Conservation (phyloP, 2,113 vertebrate genomes). For the Paradisaea rubra region DNA sequence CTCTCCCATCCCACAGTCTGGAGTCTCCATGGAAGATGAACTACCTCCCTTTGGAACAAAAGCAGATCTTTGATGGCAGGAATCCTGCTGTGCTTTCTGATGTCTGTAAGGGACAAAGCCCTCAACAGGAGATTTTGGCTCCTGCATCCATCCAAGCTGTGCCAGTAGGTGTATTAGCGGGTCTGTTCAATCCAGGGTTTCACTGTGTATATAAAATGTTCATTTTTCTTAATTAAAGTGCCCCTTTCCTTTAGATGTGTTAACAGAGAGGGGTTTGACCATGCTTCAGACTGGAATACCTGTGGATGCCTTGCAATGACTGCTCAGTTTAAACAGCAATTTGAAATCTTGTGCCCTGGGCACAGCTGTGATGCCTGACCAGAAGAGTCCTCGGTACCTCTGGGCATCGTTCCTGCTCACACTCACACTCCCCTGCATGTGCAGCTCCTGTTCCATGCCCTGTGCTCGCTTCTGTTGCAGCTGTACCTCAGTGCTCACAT, state of each 20-base stretch:
- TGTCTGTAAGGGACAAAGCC: background rate
- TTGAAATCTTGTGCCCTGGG: background rate
- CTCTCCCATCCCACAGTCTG: background rate
- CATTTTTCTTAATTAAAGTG: background rate
- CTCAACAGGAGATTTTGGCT: background rate
- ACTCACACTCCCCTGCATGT: background rate
- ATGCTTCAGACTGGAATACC: background rate
- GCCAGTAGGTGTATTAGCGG: background rate
- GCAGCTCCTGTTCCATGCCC: background rate
- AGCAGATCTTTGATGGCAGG: background rate
- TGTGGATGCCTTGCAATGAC: background rate
- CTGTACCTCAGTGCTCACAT: background rate
- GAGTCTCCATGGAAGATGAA: background rate
- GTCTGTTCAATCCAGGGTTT: background rate
- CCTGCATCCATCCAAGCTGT: background rate
- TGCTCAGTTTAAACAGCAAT: background rate
- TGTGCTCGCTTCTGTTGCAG: accelerated
- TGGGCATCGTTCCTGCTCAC: background rate
- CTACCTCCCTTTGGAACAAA: background rate
- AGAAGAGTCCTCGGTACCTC: background rate
- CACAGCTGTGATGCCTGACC: background rate
- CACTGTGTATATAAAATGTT: background rate
- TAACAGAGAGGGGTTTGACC: accelerated
- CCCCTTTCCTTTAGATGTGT: background rate
- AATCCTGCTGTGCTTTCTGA: background rate